Base-by-base conservation (phyloP, 2,113 vertebrate genomes). In the Burhinus bistriatus region DNA sequence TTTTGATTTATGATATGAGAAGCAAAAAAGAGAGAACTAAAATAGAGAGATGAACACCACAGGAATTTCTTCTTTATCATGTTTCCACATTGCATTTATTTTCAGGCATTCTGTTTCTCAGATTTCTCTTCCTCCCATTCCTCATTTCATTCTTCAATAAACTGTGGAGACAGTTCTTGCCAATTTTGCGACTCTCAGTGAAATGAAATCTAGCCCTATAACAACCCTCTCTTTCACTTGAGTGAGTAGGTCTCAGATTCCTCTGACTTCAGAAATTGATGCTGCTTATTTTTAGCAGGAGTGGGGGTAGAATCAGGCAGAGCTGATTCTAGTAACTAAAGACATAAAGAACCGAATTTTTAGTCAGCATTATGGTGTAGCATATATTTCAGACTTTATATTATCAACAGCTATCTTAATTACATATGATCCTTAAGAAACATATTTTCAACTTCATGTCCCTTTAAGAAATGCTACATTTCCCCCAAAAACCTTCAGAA, bases 141-240 rank as follows among this genome's bases (percentile, higher is more conserved):
- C 45, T 82, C 80, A 87, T 95, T 94, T 94, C 73, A 65, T 87
- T 96, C 79, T 89, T 85, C 89, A 89, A 30, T 92, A 93, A 91
- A 26, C 73, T 94, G 30, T 68, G n/a, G 57, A 96, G 77, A 68
- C 52, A 76, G 30, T 34, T 81, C 61, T 82, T 85, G 90, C 83
- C 89, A 89, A 38, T 82, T 93, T 84, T 87, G 86, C 82, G 69
- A 20, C 61, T 87, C 25, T 62, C 59, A 15, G 69, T 44, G 38
- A 84, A 91, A 95, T 79, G 57, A 92, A 83, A 36, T 58, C 59
- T 71, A 75, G 12, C 27, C 69, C n/a, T 83, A 0, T 69, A 89
- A 65, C 81, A 89, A 21, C 45, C 30, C 17, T 40, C 30, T 62
- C 27, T 83, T 92, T 72, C 42, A 27, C 40, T 87, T 84, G 83